Evolutionary conservation across 2,797 vertebrate genomes (phyloP).

Genomic region (Esox lucius): DNA sequence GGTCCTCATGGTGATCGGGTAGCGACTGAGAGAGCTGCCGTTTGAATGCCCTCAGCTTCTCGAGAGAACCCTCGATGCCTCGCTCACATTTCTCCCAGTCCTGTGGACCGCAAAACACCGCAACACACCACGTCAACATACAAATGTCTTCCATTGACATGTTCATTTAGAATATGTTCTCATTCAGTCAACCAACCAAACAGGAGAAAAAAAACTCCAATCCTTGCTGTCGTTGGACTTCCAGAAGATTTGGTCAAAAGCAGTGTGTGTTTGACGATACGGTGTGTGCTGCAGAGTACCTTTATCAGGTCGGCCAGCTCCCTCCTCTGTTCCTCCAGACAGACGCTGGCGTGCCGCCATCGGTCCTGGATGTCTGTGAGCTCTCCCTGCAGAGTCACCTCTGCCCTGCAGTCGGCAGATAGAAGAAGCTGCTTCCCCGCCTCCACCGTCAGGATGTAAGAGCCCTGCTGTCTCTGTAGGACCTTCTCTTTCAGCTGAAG

Average conservation of each 20-base stretch:
- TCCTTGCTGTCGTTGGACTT: background rate
- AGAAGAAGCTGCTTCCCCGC: conserved; percentile 90
- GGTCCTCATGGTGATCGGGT: conserved; percentile 91
- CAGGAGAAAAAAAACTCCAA: background rate
- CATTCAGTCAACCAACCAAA: background rate
- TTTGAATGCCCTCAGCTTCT: conserved; percentile 90
- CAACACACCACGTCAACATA: background rate
- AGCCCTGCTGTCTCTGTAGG: conserved; percentile 92
- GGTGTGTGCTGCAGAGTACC: conserved; percentile 62
- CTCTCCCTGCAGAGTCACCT: conserved; percentile 83
- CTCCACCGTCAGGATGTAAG: conserved; percentile 94
- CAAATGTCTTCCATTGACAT: background rate
- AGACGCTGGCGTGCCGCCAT: conserved; percentile 81
- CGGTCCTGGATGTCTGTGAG: conserved; percentile 88
- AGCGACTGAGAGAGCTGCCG: conserved; percentile 87
- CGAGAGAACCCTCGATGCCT: conserved; percentile 86
- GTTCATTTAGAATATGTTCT: background rate
- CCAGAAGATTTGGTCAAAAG: background rate
- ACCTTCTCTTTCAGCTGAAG: conserved; percentile 91
- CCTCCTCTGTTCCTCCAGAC: conserved; percentile 87
- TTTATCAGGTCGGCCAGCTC: conserved; percentile 82
- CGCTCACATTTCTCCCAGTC: conserved; percentile 95
- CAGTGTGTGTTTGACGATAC: background rate
- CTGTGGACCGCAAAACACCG: conserved; percentile 62
- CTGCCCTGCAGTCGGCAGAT: conserved; percentile 82